Conservation (phyloP, 2,888 invertebrate genomes). For the Sarcophaga caerulescens region DNA sequence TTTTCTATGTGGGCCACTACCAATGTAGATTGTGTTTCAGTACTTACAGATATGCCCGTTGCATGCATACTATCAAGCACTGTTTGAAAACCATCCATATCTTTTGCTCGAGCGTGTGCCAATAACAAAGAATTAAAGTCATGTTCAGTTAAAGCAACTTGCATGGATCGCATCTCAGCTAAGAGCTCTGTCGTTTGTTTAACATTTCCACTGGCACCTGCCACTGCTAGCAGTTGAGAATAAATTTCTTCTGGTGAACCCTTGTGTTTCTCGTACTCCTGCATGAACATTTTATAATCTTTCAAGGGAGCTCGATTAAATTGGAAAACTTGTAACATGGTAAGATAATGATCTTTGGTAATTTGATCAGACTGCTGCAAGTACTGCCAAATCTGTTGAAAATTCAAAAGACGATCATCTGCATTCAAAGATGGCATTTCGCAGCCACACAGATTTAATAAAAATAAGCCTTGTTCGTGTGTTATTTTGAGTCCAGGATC, state of each 20-base stretch:
- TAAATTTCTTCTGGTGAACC: conserved; percentile 81
- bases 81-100: conserved; percentile 81
- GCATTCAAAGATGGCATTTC: conserved; percentile 82
- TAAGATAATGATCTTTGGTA: conserved; percentile 81
- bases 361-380: conserved; percentile 78
- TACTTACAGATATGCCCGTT: conserved; percentile 81
- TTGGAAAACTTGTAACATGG: conserved; percentile 83
- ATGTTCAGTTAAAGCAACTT: conserved; percentile 83
- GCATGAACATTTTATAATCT: conserved; percentile 79
- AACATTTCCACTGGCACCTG: conserved; percentile 84
- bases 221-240: conserved; percentile 83
- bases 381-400: conserved; percentile 83
- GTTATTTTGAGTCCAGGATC: conserved; percentile 54
- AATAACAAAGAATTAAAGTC: conserved; percentile 84
- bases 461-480: conserved; percentile 74
- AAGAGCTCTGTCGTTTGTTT: conserved; percentile 83
- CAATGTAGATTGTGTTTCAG: conserved; percentile 82
- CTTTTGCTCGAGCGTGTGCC: conserved; percentile 81
- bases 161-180: conserved; percentile 83
- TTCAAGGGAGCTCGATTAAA: conserved; percentile 83
- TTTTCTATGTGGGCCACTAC: conserved; percentile 82
- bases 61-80: conserved; percentile 84
- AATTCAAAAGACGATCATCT: conserved; percentile 81
- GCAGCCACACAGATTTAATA: conserved; percentile 83
- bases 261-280: conserved; percentile 53